Evolutionary conservation across 2,113 vertebrate species (phyloP).

Genomic region (Nettapus auritus): DNA sequence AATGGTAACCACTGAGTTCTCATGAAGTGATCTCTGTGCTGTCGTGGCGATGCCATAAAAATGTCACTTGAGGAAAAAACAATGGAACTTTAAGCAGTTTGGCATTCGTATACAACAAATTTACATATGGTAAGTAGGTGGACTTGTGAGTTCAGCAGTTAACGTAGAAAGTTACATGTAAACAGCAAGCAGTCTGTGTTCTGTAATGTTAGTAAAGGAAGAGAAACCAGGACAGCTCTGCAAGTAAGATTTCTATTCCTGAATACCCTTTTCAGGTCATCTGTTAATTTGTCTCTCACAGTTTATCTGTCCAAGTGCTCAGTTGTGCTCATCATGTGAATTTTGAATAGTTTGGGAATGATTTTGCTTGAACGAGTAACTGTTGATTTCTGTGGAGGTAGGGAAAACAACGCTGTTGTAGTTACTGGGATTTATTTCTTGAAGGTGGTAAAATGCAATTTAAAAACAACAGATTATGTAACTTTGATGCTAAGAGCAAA

Average conservation of each 20-base stretch:
- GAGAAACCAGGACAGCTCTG: neutral
- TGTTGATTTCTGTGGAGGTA: neutral
- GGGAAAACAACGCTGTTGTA: neutral
- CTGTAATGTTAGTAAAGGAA: neutral
- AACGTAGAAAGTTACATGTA: neutral
- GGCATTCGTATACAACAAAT: neutral
- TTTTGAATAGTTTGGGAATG: neutral
- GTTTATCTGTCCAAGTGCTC: neutral
- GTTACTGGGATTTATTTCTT: neutral
- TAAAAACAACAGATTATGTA: neutral
- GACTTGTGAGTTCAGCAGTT: neutral
- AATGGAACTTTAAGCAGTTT: neutral
- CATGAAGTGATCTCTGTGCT: neutral
- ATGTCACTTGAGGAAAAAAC: neutral
- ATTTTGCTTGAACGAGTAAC: neutral
- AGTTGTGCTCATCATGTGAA: neutral
- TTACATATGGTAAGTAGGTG: constrained; percentile 24
- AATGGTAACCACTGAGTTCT: neutral
- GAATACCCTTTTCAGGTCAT: neutral
- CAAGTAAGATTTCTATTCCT: neutral
- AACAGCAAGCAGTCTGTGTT: neutral
- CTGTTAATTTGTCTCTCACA: neutral
- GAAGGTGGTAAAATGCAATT: neutral
- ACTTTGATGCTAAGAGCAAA: neutral
- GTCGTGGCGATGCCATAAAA: neutral